A percentile compares a stretch with the other conserved stretches of the same genome.
These are phyloP conservation scores for Takifugu ocellatus DNA, from an alignment of 2,797 vertebrate genomes.

Conservation along the genomic window DNA sequence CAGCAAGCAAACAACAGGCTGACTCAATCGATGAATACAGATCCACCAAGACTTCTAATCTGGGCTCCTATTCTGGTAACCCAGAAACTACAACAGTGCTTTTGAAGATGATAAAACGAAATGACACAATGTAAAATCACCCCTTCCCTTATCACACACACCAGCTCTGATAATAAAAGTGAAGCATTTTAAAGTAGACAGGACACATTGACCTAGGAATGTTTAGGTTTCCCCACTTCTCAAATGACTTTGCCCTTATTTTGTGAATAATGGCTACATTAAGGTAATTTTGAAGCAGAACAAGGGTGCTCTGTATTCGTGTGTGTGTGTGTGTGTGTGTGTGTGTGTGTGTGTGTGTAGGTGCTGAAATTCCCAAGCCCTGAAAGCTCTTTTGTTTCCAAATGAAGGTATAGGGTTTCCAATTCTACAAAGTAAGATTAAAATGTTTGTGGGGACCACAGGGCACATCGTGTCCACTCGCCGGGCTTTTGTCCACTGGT, in stretches of 20 bases:
- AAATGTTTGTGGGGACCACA: constrained; percentile 20
- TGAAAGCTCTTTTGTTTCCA: constrained; percentile 30
- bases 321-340: constrained; percentile 7
- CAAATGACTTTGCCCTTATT: background rate
- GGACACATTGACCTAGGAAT: too few relatives aligned
- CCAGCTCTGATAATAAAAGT: too few relatives aligned
- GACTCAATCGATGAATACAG: background rate
- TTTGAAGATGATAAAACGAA: background rate
- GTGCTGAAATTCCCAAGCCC: constrained; percentile 4
- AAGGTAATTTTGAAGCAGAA: background rate
- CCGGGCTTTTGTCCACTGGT: constrained; percentile 1
- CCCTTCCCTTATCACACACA: too few relatives aligned
- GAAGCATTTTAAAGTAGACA: too few relatives aligned
- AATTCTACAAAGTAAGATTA: constrained; percentile 38
- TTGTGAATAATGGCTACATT: constrained; percentile 16
- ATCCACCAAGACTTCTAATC: background rate
- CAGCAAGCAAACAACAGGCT: background rate
- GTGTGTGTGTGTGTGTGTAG: background rate
- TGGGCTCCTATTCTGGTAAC: background rate
- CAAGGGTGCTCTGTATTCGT: too few relatives aligned
- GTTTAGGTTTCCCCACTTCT: constrained; percentile 1
- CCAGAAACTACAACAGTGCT: background rate
- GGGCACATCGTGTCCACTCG: constrained; percentile 21
- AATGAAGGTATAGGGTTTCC: constrained; percentile 48
- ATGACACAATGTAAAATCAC: too few relatives aligned